Percentiles rank a stretch among this genome's conserved stretches.
Conservation (phyloP, 2,113 vertebrate species). For the Brachyhypopomus gauderio region DNA sequence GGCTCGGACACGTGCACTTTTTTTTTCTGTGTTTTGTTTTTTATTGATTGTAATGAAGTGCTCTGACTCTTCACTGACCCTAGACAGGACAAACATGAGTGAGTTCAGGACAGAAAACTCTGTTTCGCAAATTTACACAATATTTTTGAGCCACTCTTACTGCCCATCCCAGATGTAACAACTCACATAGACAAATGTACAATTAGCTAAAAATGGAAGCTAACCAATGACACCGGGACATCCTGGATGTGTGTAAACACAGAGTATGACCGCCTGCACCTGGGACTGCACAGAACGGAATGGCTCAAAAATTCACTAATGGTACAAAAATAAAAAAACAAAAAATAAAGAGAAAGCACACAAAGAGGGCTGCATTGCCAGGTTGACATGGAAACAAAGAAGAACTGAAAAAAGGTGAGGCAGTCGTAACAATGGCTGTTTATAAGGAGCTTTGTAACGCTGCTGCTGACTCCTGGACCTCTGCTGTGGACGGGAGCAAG, state of each 20-base stretch:
- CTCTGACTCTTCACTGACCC: slow-evolving; percentile 54
- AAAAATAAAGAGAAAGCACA: slow-evolving; percentile 24
- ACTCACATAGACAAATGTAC: too few species aligned
- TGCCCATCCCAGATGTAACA: slow-evolving; percentile 14
- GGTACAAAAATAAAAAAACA: neutral
- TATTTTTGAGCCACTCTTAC: slow-evolving; percentile 19
- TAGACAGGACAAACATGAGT: slow-evolving; percentile 49
- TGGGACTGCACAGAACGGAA: slow-evolving; percentile 3
- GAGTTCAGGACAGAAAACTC: slow-evolving; percentile 40
- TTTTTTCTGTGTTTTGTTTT: too few species aligned
- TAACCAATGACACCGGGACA: too few species aligned
- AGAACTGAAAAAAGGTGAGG: slow-evolving; percentile 32
- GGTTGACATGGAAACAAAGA: slow-evolving; percentile 38
- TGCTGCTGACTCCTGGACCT: slow-evolving; percentile 39
- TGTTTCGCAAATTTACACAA: neutral
- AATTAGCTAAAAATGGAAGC: too few species aligned
- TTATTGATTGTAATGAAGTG: slow-evolving; percentile 35
- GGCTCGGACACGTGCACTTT: neutral
- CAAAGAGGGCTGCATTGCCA: slow-evolving; percentile 15
- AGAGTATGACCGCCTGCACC: neutral
- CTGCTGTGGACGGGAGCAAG: slow-evolving; percentile 65
- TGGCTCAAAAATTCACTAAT: slow-evolving; percentile 31
- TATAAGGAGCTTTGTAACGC: slow-evolving; percentile 36
- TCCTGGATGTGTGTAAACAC: neutral
- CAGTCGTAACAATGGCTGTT: slow-evolving; percentile 38